A percentile compares a stretch with the other conserved stretches of the same genome.
Conservation (phyloP, 2,888 invertebrate species). For the Leptodirus hochenwartii region DNA sequence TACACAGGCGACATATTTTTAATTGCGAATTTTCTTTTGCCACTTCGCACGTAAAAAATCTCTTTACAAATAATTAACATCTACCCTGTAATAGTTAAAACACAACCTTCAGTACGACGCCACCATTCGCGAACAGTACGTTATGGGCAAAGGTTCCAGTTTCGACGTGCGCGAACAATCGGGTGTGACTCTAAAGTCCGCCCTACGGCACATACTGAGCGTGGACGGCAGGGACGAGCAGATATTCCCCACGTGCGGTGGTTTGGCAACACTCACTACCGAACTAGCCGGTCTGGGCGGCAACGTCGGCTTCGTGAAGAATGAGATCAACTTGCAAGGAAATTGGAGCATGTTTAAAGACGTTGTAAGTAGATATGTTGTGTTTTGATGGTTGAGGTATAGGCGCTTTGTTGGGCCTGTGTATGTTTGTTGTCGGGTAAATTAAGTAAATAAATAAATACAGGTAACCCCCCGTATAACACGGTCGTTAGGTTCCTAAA, state of each 20-base stretch:
- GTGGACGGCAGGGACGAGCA: slow-evolving; percentile 64
- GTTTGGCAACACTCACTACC: slow-evolving; percentile 50
- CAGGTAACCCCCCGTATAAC: too few relatives aligned
- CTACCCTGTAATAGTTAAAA: slow-evolving; percentile 40
- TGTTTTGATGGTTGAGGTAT: too few relatives aligned
- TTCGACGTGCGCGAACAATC: slow-evolving; percentile 78
- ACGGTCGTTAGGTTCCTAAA: too few relatives aligned
- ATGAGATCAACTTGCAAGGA: slow-evolving; percentile 54
- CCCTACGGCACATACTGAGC: slow-evolving; percentile 60
- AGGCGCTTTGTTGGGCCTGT: background rate
- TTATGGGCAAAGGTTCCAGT: slow-evolving; percentile 52
- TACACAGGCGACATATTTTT: too few relatives aligned
- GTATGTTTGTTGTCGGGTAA: background rate
- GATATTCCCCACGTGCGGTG: slow-evolving; percentile 63
- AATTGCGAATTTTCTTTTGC: too few relatives aligned
- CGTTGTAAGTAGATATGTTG: slow-evolving; percentile 13
- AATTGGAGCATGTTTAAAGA: slow-evolving; percentile 29
- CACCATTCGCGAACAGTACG: slow-evolving; percentile 58
- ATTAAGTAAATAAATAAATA: too few relatives aligned
- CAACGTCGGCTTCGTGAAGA: slow-evolving; percentile 76
- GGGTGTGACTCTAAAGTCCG: slow-evolving; percentile 80
- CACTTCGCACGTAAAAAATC: too few relatives aligned
- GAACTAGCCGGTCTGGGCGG: slow-evolving; percentile 86
- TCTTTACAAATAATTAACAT: too few relatives aligned
- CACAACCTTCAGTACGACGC: slow-evolving; percentile 85